Conservation (phyloP, 2,797 vertebrate genomes). For the Gymnothorax javanicus region DNA sequence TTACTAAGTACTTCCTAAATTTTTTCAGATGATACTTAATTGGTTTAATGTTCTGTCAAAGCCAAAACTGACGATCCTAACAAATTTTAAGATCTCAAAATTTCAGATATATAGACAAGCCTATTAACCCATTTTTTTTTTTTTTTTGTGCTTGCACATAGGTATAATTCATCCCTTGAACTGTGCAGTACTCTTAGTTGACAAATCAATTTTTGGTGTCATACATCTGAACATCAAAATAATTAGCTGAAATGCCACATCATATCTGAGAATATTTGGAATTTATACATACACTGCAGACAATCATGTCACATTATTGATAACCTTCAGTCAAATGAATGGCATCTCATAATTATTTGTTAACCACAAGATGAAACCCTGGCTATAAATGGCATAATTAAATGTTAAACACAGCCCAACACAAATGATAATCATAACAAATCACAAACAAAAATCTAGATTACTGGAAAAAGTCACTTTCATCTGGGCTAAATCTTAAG, state of each 20-base stretch:
- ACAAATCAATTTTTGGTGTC: background rate
- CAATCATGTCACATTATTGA: background rate
- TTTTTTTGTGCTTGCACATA: background rate
- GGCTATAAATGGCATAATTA: background rate
- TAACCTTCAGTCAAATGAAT: background rate
- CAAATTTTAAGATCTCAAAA: background rate
- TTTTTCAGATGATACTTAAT: background rate
- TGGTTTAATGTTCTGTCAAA: background rate
- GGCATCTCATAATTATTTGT: background rate
- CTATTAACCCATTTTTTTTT: background rate
- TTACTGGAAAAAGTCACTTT: no score
- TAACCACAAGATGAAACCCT: background rate
- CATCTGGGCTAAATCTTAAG: no score
- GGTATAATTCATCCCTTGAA: background rate
- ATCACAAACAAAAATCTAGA: no score
- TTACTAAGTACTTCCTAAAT: background rate
- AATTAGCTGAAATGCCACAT: background rate
- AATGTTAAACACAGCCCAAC: background rate
- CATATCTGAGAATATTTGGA: background rate
- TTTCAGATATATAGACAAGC: background rate
- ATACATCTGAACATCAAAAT: background rate
- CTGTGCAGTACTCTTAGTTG: background rate
- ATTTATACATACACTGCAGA: background rate
- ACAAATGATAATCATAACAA: background rate
- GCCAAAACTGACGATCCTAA: background rate